Conservation (phyloP, 2,888 invertebrate genomes). For the Aricia artaxerxes region DNA sequence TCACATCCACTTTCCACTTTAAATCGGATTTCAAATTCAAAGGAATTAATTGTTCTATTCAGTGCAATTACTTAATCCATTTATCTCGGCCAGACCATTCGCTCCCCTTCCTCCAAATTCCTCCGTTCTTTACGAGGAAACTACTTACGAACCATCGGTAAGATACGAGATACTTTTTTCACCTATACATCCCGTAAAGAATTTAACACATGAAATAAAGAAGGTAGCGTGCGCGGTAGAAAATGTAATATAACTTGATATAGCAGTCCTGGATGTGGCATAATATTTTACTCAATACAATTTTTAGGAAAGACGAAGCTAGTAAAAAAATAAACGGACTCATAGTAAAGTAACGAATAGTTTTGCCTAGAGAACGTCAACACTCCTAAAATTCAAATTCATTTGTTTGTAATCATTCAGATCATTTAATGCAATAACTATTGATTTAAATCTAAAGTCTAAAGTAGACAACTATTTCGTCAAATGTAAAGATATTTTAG, state of each 20-base stretch:
- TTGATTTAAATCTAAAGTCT: too few species aligned
- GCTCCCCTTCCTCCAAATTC: conserved; percentile 55
- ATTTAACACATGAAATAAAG: conserved; percentile 78
- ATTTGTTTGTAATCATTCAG: too few species aligned
- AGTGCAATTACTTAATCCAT: conserved; percentile 50
- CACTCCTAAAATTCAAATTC: too few species aligned
- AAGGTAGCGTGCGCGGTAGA: conserved; percentile 58
- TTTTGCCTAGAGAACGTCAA: too few species aligned
- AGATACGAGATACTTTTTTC: conserved; percentile 61
- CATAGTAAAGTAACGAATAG: too few species aligned
- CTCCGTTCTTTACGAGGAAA: conserved; percentile 48
- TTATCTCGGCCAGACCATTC: conserved; percentile 58
- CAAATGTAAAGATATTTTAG: too few species aligned
- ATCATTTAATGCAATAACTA: too few species aligned
- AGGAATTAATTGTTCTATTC: conserved; percentile 26
- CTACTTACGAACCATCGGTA: conserved; percentile 55
- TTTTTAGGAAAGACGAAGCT: not conserved
- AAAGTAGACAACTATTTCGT: too few species aligned
- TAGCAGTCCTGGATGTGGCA: conserved; percentile 41
- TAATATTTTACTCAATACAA: not conserved
- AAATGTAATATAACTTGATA: conserved; percentile 47
- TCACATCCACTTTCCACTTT: conserved; percentile 35
- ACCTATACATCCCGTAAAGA: conserved; percentile 72
- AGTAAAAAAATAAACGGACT: too few species aligned
- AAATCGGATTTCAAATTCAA: conserved; percentile 38